Evolutionary conservation across 1,140 invertebrate genomes (phyloP).

Genomic region (Bombus confusus): DNA sequence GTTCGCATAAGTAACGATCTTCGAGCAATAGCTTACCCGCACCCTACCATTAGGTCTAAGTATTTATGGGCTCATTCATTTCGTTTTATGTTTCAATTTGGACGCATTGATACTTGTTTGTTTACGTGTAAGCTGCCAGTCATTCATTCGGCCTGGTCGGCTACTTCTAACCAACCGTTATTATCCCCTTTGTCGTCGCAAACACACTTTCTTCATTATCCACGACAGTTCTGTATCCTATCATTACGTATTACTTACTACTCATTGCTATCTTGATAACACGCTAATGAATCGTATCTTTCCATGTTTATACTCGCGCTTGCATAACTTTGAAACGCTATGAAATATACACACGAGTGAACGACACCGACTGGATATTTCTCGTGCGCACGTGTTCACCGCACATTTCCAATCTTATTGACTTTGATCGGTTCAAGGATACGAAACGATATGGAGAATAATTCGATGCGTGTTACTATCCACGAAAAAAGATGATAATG

Average conservation of each 20-base stretch:
- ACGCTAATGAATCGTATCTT: conserved; percentile 30
- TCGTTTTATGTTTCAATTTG: conserved; percentile 83
- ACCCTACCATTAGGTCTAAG: conserved; percentile 81
- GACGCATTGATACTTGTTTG: conserved; percentile 82
- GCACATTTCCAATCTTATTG: neutral
- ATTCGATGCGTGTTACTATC: neutral
- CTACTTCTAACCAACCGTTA: conserved; percentile 67
- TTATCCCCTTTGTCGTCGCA: conserved; percentile 70
- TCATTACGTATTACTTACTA: conserved; percentile 48
- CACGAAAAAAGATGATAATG: neutral
- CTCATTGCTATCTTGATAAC: conserved; percentile 31
- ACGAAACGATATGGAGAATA: neutral
- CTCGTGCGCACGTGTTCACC: no score
- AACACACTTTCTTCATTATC: conserved; percentile 48
- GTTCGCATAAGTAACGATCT: conserved; percentile 77
- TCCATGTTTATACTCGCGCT: neutral
- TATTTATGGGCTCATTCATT: conserved; percentile 82
- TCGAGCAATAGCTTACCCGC: conserved; percentile 80
- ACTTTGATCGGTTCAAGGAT: neutral
- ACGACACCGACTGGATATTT: neutral
- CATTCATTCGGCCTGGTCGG: conserved; percentile 70
- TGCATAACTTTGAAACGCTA: neutral
- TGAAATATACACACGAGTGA: neutral
- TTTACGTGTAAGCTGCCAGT: conserved; percentile 81
- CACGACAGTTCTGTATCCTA: conserved; percentile 16